These are phyloP conservation scores for Bucco capensis DNA, from an alignment of 2,113 vertebrate genomes.

Conservation along the genomic window DNA sequence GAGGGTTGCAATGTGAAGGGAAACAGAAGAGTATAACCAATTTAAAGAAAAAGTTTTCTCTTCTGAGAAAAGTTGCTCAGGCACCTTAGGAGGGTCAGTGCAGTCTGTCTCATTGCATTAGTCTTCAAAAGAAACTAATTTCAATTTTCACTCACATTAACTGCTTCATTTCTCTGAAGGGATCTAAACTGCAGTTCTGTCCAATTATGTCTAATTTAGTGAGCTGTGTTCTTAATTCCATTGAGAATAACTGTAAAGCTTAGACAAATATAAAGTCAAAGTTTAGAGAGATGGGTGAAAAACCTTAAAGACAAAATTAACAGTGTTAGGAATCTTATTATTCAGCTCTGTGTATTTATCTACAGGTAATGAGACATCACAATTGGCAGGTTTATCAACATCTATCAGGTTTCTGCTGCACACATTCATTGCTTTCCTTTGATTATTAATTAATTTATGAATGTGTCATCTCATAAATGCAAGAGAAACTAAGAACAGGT, in stretches of 20 bases:
- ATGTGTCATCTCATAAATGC: background rate
- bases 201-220: conserved; percentile 49
- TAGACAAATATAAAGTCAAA: background rate
- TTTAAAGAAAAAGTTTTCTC: background rate
- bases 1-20: background rate
- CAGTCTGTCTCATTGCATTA: conserved; percentile 44
- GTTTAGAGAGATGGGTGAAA: background rate
- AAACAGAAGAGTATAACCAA: background rate
- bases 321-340: background rate
- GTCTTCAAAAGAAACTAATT: conserved; percentile 37
- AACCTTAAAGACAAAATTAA: background rate
- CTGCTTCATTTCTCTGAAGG: conserved; percentile 53
- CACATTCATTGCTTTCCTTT: background rate
- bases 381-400: background rate
- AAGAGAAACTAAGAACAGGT: background rate
- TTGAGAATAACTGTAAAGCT: background rate
- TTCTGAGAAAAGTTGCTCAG: background rate
- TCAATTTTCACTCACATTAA: conserved; percentile 42
- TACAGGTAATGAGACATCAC: background rate
- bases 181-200: conserved; percentile 16
- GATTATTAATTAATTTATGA: background rate
- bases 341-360: background rate
- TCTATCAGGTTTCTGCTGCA: background rate
- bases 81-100: conserved; percentile 29
- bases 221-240: conserved; percentile 1